Evolutionary conservation across 2,113 vertebrate genomes (phyloP).

Genomic region (Theristicus caerulescens): DNA sequence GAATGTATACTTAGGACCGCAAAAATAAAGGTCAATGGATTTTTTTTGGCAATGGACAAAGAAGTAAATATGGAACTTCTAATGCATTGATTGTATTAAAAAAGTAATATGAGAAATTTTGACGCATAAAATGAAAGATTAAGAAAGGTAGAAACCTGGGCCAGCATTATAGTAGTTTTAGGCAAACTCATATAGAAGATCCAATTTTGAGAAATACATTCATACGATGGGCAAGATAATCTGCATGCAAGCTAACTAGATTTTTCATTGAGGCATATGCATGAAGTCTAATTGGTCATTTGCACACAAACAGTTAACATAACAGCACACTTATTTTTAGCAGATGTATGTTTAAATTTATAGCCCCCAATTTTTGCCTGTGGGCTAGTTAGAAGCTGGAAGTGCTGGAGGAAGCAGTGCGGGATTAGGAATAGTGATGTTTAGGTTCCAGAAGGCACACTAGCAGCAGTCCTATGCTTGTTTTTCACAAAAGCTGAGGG

Average conservation of each 20-base stretch:
- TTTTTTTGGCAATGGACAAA: not conserved
- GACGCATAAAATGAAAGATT: not conserved
- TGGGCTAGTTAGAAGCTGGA: not conserved
- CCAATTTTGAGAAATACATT: not conserved
- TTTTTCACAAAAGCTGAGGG: not conserved
- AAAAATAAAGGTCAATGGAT: not conserved
- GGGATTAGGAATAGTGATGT: not conserved
- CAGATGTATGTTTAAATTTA: not conserved
- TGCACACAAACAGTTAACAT: not conserved
- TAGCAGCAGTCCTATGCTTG: not conserved
- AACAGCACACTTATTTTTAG: not conserved
- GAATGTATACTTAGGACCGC: not conserved
- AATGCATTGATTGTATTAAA: not conserved
- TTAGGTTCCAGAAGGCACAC: not conserved
- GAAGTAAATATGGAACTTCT: not conserved
- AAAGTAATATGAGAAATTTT: not conserved
- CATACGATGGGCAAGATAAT: not conserved
- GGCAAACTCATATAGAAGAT: not conserved
- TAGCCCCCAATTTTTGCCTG: not conserved
- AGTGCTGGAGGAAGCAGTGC: not conserved
- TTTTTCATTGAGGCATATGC: not conserved
- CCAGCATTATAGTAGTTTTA: not conserved
- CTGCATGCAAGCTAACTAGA: not conserved
- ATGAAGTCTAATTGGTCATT: not conserved
- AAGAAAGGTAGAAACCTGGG: not conserved